Percentiles rank a stretch among this genome's conserved stretches.
phyloP scores from a whole-genome alignment of 2,888 invertebrate genomes.

The Leucophenga maculata region DNA sequence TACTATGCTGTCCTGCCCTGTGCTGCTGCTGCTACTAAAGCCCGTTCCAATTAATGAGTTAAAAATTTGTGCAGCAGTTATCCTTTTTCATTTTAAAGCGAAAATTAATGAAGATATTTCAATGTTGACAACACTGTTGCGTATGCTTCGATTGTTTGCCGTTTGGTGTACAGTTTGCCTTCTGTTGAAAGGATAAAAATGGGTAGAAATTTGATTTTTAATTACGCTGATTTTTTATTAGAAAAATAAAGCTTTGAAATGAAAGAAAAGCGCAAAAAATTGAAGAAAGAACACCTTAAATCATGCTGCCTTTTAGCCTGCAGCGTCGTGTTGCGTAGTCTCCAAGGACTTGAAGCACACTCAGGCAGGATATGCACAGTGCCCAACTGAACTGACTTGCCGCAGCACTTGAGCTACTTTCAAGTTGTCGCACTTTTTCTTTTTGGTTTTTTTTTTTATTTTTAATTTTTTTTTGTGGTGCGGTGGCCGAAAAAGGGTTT shows the following conservation, averaged over 20 bases:
- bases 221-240: constrained; percentile 63
- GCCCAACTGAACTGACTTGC: too few species aligned
- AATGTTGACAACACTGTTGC: constrained; percentile 24
- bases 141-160: constrained; percentile 1
- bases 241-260: constrained; percentile 34
- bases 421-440: constrained; percentile 24
- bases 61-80: constrained; percentile 55
- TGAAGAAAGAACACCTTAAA: constrained; percentile 16
- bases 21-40: too few species aligned
- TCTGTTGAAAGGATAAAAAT: constrained; percentile 49
- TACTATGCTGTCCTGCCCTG: not conserved
- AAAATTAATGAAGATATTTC: constrained; percentile 65
- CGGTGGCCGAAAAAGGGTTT: constrained; percentile 63
- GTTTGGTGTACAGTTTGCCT: constrained; percentile 6
- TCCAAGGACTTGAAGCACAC: constrained; percentile 45
- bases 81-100: not conserved
- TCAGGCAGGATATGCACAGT: constrained; percentile 11
- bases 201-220: constrained; percentile 57
- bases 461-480: too few species aligned
- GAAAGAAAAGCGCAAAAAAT: not conserved
- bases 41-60: constrained; percentile 64
- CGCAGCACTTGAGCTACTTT: constrained; percentile 53
- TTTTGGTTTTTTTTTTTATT: constrained; percentile 3
- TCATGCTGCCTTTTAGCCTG: constrained; percentile 36
- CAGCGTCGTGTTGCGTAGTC: constrained; percentile 32